Base-by-base conservation (phyloP, 2,113 vertebrate genomes). In the Orycteropus afer region DNA sequence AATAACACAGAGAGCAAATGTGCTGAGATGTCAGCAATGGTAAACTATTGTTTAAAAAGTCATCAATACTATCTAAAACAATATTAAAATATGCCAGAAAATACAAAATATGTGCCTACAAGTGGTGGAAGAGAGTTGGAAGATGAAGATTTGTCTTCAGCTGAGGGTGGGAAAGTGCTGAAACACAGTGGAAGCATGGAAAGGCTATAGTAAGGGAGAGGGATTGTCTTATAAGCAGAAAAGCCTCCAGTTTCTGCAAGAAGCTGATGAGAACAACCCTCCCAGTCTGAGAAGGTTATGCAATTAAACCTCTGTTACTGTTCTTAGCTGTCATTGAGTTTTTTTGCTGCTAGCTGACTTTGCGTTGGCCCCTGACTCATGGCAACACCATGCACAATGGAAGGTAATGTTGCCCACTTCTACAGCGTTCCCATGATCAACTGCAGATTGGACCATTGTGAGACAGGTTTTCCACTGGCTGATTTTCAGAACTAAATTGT, bases 1-100 rank as follows among this genome's bases (percentile, higher is more conserved):
- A 71, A 73, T 71, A n/a, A 93, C 65, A 74, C n/a, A 53, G 78
- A 88, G 45, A 34, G 15, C 20, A 90, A 87, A 73, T 51, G 59
- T 49, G 40, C 29, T 27, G 4, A 27, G 20, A 92, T 67, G 29
- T 51, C 63, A 81, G 40, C 55, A 77, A 86, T 57, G 76, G 86
- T 40, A 89, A 29, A 55, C 12, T 8, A 49, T 27, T 29, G 23
- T 63, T 63, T 63, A 55, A 93, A 92, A 82, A 93, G 37, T 85
- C 57, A 77, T 89, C 34, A 73, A 42, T 34, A 27, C 74, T 55
- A 73, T 27, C 42, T 42, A 77, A 74, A 87, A 57, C 27, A 63
- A 42, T 83, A 67, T 61, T 17, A 84, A 73, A 67, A 59, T 49
- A 25, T 77, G 25, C 12, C 40, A 89, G 29, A 80, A 91, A 80